These are phyloP conservation scores for Valencia hispanica DNA, from an alignment of 2,797 vertebrate genomes.

Conservation along the genomic window DNA sequence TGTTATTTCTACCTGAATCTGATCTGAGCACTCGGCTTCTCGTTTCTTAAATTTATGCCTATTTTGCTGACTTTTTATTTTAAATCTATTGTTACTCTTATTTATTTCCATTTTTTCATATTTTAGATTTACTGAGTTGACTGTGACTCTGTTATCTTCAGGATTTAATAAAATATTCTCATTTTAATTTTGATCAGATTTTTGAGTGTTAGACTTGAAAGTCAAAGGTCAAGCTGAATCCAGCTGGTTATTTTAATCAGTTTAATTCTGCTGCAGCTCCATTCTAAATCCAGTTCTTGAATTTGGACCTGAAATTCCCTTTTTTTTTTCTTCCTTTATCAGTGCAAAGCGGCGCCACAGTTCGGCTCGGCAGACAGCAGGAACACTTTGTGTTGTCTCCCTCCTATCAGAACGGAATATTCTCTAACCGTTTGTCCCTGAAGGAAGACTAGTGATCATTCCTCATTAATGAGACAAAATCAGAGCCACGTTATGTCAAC, in stretches of 20 bases:
- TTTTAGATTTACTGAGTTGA: background rate
- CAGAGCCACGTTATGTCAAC: background rate
- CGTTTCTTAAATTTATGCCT: background rate
- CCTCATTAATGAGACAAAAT: slow-evolving; percentile 13
- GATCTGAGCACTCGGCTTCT: background rate
- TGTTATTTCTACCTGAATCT: background rate
- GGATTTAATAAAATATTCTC: background rate
- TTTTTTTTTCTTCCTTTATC: background rate
- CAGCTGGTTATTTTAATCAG: background rate
- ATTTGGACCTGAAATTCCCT: background rate
- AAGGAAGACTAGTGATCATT: background rate
- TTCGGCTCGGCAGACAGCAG: background rate
- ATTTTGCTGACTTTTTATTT: background rate
- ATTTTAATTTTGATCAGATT: background rate
- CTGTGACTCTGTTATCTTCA: too few relatives aligned
- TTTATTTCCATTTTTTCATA: background rate
- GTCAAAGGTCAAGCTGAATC: background rate
- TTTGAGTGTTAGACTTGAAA: background rate
- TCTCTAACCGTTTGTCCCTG: slow-evolving; percentile 1
- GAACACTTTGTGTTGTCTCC: slow-evolving; percentile 21
- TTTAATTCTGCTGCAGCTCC: background rate
- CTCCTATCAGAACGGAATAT: slow-evolving; percentile 21
- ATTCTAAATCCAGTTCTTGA: background rate
- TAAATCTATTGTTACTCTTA: background rate
- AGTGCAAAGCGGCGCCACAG: background rate